phyloP scores from a whole-genome alignment of 2,113 vertebrate genomes.

The Heteronetta atricapilla region DNA sequence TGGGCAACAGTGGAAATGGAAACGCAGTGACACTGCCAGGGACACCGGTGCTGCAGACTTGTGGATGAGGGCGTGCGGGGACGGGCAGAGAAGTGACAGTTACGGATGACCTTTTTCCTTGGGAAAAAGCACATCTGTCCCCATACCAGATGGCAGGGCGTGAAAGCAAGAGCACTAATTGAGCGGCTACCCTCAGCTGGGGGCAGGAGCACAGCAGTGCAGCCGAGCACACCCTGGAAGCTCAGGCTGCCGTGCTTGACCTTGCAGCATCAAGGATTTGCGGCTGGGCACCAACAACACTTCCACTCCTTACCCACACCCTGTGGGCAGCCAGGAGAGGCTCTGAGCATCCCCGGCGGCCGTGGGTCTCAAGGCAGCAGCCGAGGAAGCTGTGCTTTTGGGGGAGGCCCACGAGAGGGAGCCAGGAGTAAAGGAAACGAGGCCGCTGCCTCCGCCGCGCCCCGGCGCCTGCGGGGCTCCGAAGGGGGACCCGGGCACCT shows the following conservation, averaged over 20 bases:
- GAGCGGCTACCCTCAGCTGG: neutral
- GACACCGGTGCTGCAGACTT: neutral
- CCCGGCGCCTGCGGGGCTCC: neutral
- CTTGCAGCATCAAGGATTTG: neutral
- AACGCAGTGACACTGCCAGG: neutral
- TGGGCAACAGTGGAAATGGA: neutral
- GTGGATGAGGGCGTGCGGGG: neutral
- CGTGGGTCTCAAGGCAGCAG: accelerated
- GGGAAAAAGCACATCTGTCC: neutral
- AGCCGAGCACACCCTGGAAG: neutral
- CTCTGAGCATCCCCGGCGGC: neutral
- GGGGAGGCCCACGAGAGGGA: slow-evolving; percentile 61
- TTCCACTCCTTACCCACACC: accelerated
- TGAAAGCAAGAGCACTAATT: neutral
- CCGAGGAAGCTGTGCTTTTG: neutral
- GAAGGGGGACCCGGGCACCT: neutral
- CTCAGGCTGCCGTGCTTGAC: neutral
- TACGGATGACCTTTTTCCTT: neutral
- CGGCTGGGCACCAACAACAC: neutral
- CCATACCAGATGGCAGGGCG: neutral
- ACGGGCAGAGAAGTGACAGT: neutral
- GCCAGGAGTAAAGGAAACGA: slow-evolving; percentile 49
- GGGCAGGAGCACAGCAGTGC: neutral
- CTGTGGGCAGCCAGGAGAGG: accelerated
- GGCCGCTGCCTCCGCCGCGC: neutral